Percentiles rank a stretch among this genome's conserved stretches.
phyloP scores from a whole-genome alignment of 2,797 vertebrate genomes.

The Gallinago stenura region DNA sequence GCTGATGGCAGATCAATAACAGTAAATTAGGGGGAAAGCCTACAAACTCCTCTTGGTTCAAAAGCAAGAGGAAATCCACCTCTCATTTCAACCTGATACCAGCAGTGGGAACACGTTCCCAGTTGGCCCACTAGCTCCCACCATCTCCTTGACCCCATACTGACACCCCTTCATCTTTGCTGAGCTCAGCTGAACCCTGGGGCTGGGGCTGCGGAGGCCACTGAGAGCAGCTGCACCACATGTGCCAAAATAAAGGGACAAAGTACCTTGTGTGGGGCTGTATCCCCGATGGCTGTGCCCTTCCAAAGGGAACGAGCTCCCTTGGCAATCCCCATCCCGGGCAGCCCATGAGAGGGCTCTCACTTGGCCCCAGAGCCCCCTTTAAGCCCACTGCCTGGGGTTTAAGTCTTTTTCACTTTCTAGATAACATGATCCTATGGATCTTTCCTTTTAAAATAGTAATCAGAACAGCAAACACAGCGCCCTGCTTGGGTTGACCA shows the following conservation, averaged over 20 bases:
- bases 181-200: background rate
- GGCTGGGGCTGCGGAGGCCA: background rate
- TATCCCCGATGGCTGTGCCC: background rate
- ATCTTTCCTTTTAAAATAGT: conserved; percentile 65
- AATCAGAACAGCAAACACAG: conserved; percentile 67
- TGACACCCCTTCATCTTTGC: background rate
- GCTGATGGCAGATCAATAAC: conserved; percentile 55
- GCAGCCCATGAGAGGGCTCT: conserved; percentile 6
- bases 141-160: background rate
- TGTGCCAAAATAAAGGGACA: conserved; percentile 53
- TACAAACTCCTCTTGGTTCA: conserved; percentile 18
- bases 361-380: background rate
- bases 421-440: conserved; percentile 56
- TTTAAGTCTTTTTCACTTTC: conserved; percentile 55
- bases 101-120: background rate
- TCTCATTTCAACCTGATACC: background rate
- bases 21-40: conserved; percentile 42
- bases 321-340: background rate
- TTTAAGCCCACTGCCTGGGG: background rate
- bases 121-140: background rate
- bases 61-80: conserved; percentile 35
- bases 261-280: background rate
- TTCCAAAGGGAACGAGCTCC: background rate
- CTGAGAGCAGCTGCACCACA: background rate
- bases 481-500: conserved; percentile 4